phyloP scores from a whole-genome alignment of 2,888 invertebrate genomes.

The Melanostoma mellinum region DNA sequence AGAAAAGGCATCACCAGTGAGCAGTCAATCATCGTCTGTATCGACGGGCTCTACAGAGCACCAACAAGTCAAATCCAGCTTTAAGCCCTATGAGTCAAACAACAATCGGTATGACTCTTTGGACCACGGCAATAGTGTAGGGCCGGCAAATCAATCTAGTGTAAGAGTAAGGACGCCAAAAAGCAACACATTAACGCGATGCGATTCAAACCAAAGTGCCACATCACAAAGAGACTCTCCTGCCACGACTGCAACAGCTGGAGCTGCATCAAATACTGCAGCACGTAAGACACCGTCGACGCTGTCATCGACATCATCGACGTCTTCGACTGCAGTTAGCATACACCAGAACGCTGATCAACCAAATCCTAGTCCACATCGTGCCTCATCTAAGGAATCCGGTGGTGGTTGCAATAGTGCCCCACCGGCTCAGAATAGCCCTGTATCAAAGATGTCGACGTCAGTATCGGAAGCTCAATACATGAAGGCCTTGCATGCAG shows the following conservation, averaged over 20 bases:
- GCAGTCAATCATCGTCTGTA: slow-evolving; percentile 79
- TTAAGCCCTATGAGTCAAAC: slow-evolving; percentile 91
- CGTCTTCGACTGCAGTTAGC: slow-evolving; percentile 65
- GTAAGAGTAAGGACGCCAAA: slow-evolving; percentile 79
- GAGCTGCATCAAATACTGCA: slow-evolving; percentile 70
- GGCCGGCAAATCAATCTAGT: slow-evolving; percentile 55
- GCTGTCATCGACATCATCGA: slow-evolving; percentile 73
- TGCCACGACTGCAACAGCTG: slow-evolving; percentile 70
- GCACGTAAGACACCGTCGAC: slow-evolving; percentile 76
- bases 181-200: slow-evolving; percentile 82
- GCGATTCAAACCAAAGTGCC: slow-evolving; percentile 91
- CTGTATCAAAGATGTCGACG: slow-evolving; percentile 74
- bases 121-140: slow-evolving; percentile 58
- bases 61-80: slow-evolving; percentile 84
- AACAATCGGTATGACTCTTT: slow-evolving; percentile 81
- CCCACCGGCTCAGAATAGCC: slow-evolving; percentile 75
- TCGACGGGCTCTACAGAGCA: slow-evolving; percentile 82
- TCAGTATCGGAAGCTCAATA: slow-evolving; percentile 81
- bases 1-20: slow-evolving; percentile 85
- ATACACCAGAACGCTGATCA: slow-evolving; percentile 68
- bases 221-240: slow-evolving; percentile 81
- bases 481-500: slow-evolving; percentile 80
- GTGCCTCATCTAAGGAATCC: slow-evolving; percentile 79
- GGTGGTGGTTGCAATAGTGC: slow-evolving; percentile 73
- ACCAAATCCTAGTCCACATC: slow-evolving; percentile 78